These are phyloP conservation scores for Hypsopygia costalis DNA, from an alignment of 2,888 invertebrate genomes.

Conservation along the genomic window DNA sequence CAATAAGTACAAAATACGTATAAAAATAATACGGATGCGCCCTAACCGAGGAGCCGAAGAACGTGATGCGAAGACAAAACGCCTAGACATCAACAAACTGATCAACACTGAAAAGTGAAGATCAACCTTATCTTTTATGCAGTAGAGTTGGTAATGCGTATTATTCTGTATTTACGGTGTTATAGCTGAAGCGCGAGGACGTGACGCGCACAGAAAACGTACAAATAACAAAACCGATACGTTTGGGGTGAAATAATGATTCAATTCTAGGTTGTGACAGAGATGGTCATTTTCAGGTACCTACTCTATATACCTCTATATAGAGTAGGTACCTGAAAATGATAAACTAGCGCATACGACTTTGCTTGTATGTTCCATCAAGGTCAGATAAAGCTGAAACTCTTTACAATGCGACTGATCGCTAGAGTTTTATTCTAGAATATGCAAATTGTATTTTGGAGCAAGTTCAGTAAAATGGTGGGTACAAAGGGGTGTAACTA, in stretches of 20 bases:
- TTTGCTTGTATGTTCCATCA: too few relatives aligned
- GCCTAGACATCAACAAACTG: constrained; percentile 36
- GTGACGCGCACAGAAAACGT: constrained; percentile 53
- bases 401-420: too few relatives aligned
- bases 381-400: too few relatives aligned
- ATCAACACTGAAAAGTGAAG: constrained; percentile 26
- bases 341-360: too few relatives aligned
- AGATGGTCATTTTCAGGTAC: neutral
- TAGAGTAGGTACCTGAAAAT: too few relatives aligned
- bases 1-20: constrained; percentile 66
- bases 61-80: constrained; percentile 68
- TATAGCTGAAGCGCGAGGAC: constrained; percentile 46
- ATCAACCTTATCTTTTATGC: constrained; percentile 26
- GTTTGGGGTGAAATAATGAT: constrained; percentile 19
- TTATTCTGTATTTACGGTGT: constrained; percentile 27
- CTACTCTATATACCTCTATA: too few relatives aligned
- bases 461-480: too few relatives aligned
- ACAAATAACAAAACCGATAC: constrained; percentile 32
- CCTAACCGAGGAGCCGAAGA: constrained; percentile 39
- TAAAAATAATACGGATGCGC: constrained; percentile 62
- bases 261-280: constrained; percentile 6
- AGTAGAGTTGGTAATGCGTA: constrained; percentile 21
- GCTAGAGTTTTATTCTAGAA: too few relatives aligned
- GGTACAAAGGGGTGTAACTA: too few relatives aligned
- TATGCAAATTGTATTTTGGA: too few relatives aligned